Evolutionary conservation across 2,797 vertebrate genomes (phyloP).

Genomic region (Ambastaia sidthimunki): DNA sequence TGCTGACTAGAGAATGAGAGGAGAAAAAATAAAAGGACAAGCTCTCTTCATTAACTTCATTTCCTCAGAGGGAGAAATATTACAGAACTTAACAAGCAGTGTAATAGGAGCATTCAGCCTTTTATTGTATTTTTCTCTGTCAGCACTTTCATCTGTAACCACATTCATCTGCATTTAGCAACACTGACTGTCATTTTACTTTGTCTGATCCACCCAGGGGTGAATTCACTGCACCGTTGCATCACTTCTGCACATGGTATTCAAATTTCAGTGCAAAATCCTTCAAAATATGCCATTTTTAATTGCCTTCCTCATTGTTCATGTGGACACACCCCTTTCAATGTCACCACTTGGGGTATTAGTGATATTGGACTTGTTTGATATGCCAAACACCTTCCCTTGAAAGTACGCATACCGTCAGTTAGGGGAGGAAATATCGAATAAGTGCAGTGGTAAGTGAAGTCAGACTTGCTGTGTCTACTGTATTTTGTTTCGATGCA

Average conservation of each 20-base stretch:
- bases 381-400: too few relatives aligned
- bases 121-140: slow-evolving; percentile 58
- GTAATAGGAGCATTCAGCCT: slow-evolving; percentile 51
- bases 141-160: slow-evolving; percentile 55
- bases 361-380: too few relatives aligned
- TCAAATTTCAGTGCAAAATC: too few relatives aligned
- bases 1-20: slow-evolving; percentile 23
- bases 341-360: too few relatives aligned
- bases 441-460: too few relatives aligned
- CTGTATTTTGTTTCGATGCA: not conserved
- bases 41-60: slow-evolving; percentile 49
- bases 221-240: not conserved
- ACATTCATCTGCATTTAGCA: slow-evolving; percentile 45
- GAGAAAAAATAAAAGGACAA: slow-evolving; percentile 44
- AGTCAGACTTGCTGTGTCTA: too few relatives aligned
- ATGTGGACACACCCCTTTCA: too few relatives aligned
- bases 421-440: too few relatives aligned
- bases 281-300: too few relatives aligned
- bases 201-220: not conserved
- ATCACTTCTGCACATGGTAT: too few relatives aligned
- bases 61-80: slow-evolving; percentile 50
- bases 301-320: too few relatives aligned
- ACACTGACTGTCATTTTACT: slow-evolving; percentile 20
- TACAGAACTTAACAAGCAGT: slow-evolving; percentile 55
- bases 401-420: too few relatives aligned